Evolutionary conservation across 2,113 vertebrate species (phyloP), one percentile per base, ranked within the genome.

Genomic region (Apeltes quadracus): DNA sequence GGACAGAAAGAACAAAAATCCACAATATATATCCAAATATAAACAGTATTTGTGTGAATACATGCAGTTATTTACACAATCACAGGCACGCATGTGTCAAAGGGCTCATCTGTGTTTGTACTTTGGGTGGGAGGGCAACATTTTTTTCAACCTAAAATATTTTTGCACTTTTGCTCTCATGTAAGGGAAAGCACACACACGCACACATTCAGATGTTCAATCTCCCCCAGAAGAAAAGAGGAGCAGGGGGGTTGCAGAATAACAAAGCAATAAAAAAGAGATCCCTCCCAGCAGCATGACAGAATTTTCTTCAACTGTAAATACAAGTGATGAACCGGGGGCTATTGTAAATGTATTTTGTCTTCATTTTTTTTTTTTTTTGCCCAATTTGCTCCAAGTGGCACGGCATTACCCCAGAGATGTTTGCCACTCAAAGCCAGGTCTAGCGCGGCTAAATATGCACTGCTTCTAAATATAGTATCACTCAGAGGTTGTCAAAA

Each of bases 401-500:
- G 46, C 59, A 20, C 58, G 38, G 50, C 3, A 7, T 10, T 58
- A 67, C 68, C n/a, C 61, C n/a, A 12, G 65, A 75, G 75, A 73
- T 44, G n/a, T 81, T 69, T 23, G 16, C 50, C 22, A 18, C 64
- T 72, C 61, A 34, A 32, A 75, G 27, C 39, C 27, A 22, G 69
- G 27, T 79, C 76, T 57, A 61, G 57, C 64, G 27, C 44, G 0
- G 23, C 81, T 61, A 57, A 50, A 76, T 55, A 65, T 65, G 53
- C 61, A 38, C 73, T 14, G n/a, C 63, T 75, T 46, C 25, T 77
- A 14, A 79, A 76, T 75, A 57, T 66, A 73, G 55, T 46, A 59
- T 69, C 44, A 78, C 67, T 67, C 22, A 16, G 67, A 54, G 59
- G 54, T 78, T 43, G 39, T 55, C 27, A 32, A 14, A 23, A 67